Evolutionary conservation across 2,888 invertebrate species (phyloP), one percentile per base, ranked within the genome.

Genomic region (Cantharis nigra): DNA sequence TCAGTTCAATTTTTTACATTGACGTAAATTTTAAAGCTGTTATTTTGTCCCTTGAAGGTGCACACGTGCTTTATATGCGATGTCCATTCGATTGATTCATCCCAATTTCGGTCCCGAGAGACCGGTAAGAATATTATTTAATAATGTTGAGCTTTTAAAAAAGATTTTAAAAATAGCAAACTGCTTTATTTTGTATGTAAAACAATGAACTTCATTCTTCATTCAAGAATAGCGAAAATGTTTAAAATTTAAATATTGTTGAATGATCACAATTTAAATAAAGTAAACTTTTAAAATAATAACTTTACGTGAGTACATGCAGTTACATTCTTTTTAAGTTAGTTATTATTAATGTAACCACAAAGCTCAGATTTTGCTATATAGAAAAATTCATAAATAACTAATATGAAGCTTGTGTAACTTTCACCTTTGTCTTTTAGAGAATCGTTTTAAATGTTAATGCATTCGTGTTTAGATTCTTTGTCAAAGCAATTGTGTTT

Each of bases 381-480:
- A 49, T 49, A 49, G 49, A 49, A 49, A 49, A 49, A 49, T 49
- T 49, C 49, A 49, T 49, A 49, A 49, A 67, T 67, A 67, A 67
- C 23, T 67, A 20, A 74, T 69, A 69, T 63, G 30, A 33, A 16
- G 49, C 49, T 67, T 67, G 63, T 70, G 69, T 69, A 74, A 69
- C 74, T 69, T 69, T 20, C 63, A 69, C 63, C 28, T 23, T 67
- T 74, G 30, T 74, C 74, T 74, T 74, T 67, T 63, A 63, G 70
- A 9, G 67, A 73, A 28, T 63, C 63, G 74, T 70, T 74, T 74
- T 74, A 74, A 74, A 74, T 74, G 74, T 74, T 74, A 74, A 74
- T 74, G 63, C 30, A 74, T 74, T 74, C 74, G 13, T 69, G 74
- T 74, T 74, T 28, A 26, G 70, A 13, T 14, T 63, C 62, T 74